phyloP scores from a whole-genome alignment of 1,140 invertebrate species.

The Bombus polaris region DNA sequence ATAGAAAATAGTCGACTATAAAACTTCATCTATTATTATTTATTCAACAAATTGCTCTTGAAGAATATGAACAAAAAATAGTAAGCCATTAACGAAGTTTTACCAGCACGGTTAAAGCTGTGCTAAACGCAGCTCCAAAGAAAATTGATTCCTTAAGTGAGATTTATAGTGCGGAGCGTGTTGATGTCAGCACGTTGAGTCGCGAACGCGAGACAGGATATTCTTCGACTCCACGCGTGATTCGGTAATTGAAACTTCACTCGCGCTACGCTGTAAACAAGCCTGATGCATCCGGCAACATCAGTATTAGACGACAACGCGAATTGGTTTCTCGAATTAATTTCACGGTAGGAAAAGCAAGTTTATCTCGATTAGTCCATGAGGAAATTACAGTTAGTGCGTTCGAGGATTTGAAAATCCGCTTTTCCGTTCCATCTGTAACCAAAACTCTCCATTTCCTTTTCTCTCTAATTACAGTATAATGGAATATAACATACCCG shows the following conservation, averaged over 20 bases:
- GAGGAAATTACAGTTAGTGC: too few species aligned
- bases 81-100: background rate
- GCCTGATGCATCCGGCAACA: slow-evolving; percentile 36
- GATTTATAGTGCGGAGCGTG: background rate
- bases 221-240: slow-evolving; percentile 30
- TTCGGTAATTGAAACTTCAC: slow-evolving; percentile 49
- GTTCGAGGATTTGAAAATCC: slow-evolving; percentile 8
- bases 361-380: too few species aligned
- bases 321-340: slow-evolving; percentile 69
- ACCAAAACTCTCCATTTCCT: background rate
- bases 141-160: slow-evolving; percentile 8
- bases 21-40: background rate
- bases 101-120: too few species aligned
- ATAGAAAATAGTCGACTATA: background rate
- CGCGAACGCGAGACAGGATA: background rate
- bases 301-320: slow-evolving; percentile 7
- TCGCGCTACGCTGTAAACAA: slow-evolving; percentile 34
- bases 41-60: background rate
- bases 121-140: background rate
- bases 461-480: too few species aligned
- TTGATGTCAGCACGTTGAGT: too few species aligned
- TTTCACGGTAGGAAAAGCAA: slow-evolving; percentile 31
- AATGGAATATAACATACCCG: too few species aligned
- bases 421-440: background rate
- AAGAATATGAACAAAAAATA: background rate